phyloP scores from a whole-genome alignment of 2,888 invertebrate species.

The Heliconius erato region DNA sequence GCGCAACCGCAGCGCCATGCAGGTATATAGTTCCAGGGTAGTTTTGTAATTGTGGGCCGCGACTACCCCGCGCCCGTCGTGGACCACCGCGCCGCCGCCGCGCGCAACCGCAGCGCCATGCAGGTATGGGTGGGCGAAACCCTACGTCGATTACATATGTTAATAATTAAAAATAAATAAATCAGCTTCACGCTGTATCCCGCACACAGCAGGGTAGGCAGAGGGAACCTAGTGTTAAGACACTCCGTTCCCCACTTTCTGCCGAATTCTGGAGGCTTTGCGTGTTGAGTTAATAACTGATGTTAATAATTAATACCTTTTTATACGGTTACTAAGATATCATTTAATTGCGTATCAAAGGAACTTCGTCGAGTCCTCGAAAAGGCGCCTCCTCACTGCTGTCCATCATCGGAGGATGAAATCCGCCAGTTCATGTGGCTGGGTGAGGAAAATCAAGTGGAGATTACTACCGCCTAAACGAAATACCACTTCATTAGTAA shows the following conservation, averaged over 20 bases:
- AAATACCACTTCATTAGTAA: background rate
- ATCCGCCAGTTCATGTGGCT: constrained; percentile 88
- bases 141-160: no score
- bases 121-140: constrained; percentile 59
- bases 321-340: background rate
- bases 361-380: constrained; percentile 73
- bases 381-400: constrained; percentile 87
- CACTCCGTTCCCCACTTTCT: no score
- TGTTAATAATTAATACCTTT: background rate
- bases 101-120: constrained; percentile 84
- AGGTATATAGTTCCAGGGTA: no score
- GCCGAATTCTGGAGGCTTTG: no score
- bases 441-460: constrained; percentile 65
- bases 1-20: constrained; percentile 45
- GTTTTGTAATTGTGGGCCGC: constrained; percentile 75
- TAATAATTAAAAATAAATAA: no score
- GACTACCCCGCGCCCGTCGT: constrained; percentile 89
- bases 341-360: constrained; percentile 56
- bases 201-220: no score
- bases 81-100: constrained; percentile 85
- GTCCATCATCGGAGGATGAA: constrained; percentile 89
- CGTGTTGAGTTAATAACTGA: no score
- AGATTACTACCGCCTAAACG: constrained; percentile 40
- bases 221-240: no score
- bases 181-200: no score